Evolutionary conservation across 2,113 vertebrate species (phyloP).

Genomic region (Zosterops japonicus): DNA sequence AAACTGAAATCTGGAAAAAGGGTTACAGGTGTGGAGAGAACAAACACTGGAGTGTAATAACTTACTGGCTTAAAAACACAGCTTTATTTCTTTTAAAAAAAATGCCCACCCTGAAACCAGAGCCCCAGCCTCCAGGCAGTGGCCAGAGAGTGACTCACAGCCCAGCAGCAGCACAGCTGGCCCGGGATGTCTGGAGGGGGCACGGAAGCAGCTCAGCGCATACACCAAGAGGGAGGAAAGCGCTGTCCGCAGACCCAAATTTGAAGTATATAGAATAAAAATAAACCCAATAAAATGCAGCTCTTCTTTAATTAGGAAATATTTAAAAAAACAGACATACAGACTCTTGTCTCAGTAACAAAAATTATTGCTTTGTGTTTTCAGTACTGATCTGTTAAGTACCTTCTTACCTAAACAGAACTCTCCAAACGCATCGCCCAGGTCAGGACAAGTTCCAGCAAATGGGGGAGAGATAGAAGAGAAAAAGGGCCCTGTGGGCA

Average conservation of each 20-base stretch:
- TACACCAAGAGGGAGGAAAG: slow-evolving; percentile 40
- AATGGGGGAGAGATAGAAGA: background rate
- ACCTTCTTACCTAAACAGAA: slow-evolving; percentile 73
- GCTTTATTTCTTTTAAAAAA: slow-evolving; percentile 75
- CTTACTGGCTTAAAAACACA: slow-evolving; percentile 82
- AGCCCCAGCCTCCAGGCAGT: slow-evolving; percentile 68
- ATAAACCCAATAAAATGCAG: slow-evolving; percentile 81
- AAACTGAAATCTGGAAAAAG: slow-evolving; percentile 89
- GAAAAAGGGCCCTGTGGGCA: background rate
- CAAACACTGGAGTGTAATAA: slow-evolving; percentile 82
- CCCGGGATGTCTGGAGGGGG: slow-evolving; percentile 46
- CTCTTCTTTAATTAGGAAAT: slow-evolving; percentile 82
- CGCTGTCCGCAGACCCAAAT: slow-evolving; percentile 68
- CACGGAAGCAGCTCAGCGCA: slow-evolving; percentile 56
- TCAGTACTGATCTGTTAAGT: slow-evolving; percentile 77
- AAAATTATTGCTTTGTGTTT: slow-evolving; percentile 89
- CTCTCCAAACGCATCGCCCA: slow-evolving; percentile 75
- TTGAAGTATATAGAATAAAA: slow-evolving; percentile 79
- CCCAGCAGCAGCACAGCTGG: slow-evolving; percentile 47
- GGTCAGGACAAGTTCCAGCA: slow-evolving; percentile 26
- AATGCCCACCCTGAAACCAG: slow-evolving; percentile 76
- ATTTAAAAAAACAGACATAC: slow-evolving; percentile 76
- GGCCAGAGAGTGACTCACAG: slow-evolving; percentile 53
- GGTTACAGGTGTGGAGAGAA: slow-evolving; percentile 92
- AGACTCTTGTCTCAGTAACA: slow-evolving; percentile 82